Evolutionary conservation across 2,113 vertebrate genomes (phyloP), one percentile per base, ranked within the genome.

Genomic region (Platanista minor): DNA sequence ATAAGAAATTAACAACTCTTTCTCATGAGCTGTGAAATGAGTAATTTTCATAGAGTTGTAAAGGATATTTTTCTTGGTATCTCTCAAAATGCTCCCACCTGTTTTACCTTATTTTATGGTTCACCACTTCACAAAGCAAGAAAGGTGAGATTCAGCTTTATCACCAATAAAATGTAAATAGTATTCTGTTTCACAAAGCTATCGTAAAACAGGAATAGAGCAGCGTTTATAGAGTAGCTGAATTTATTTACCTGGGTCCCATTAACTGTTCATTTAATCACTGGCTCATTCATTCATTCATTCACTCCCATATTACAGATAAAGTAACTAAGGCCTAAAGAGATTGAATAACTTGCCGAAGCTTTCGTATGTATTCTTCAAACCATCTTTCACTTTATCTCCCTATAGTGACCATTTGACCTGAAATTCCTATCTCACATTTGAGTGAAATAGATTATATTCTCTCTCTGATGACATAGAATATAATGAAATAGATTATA

Each of bases 1-100:
- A 82, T 52, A 29, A 71, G 52, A 89, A 91, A 61, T 74, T 77
- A 82, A 67, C 87, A 81, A 29, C 31, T 13, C 33, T 43, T 57
- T 84, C 90, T 74, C n/a, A 54, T 31, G 71, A 77, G 43, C 54
- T 86, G 46, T 91, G 59, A 92, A 91, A 83, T 78, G 41, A 81
- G 15, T 54, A 54, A 17, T 82, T 33, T 46, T 67, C 43, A 9
- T 43, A 33, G 13, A 17, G 31, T 10, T 1, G 14, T 20, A n/a
- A 59, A 36, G 18, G 39, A 17, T 86, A 14, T 33, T 91, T 72
- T 81, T 90, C 74, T 87, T 71, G 17, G 2, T 75, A 8, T 52
- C 52, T 62, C 31, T 71, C 13, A 23, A 7, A 5, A 18, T 46
- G 14, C 13, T 80, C 78, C 12, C 25, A n/a, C 33, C 29, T 49